Evolutionary conservation across 2,797 vertebrate genomes (phyloP), one percentile per base, ranked within the genome.

Genomic region (Macrochelys suwanniensis): DNA sequence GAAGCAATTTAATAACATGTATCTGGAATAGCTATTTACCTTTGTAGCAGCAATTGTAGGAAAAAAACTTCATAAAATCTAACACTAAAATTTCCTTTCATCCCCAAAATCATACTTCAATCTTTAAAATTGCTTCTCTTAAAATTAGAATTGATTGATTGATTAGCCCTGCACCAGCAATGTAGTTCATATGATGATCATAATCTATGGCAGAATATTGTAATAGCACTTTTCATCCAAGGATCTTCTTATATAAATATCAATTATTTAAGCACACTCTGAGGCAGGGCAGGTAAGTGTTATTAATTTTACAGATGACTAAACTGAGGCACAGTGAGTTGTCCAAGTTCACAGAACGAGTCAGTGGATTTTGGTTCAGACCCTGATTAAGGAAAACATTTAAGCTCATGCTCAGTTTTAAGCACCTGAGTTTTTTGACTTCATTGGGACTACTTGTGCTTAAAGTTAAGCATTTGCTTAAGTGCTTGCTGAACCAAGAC

Each of bases 221-320:
- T 82, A 95, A 92, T 50, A 95, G 76, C 86, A 88, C 45, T 74
- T 68, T 85, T 87, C 33, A 89, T 87, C 87, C 92, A 82, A 45
- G 57, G 53, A 92, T 74, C 33, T 74, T 33, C 77, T 49, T 78
- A 88, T 56, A 81, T 82, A 96, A 88, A 21, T 21, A 17, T 92
- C 84, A 90, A 92, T 93, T 97, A 96, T 93, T 97, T 82, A 91
- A 95, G 90, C 93, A 80, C 71, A 84, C 89, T 96, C 76, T 89
- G 84, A 88, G 47, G 57, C 89, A 89, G 45, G 90, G 81, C 89
- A 89, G 76, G 88, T 93, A 92, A 92, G 59, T 89, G 57, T 85
- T 71, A 95, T 92, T 80, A 2, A 86, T 87, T 90, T 84, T 85
- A 17, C 65, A 85, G 89, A 76, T 33, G 37, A 16, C 80, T 78